These are phyloP conservation scores for Astropecten irregularis DNA, from an alignment of 53 echinoderm and acorn worm species.

Conservation along the genomic window DNA sequence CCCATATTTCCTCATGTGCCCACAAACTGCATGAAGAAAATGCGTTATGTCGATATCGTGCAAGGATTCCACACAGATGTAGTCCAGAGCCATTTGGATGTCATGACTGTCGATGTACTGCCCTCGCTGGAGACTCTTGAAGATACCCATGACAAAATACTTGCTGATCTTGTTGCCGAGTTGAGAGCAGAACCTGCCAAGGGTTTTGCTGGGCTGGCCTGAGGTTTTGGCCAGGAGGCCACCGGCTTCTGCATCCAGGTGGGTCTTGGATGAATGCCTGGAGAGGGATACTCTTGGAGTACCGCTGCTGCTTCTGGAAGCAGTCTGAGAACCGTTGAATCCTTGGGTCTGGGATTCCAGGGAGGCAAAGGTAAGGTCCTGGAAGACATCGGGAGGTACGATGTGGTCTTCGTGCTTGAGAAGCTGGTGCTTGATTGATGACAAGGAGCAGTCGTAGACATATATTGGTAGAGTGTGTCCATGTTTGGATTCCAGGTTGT, in stretches of 20 bases:
- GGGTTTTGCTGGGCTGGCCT: conserved; percentile 61
- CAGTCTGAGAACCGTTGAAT: not conserved
- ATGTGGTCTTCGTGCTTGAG: conserved; percentile 52
- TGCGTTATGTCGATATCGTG: conserved; percentile 93
- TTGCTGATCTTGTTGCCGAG: conserved; percentile 75
- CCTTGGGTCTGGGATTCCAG: conserved; percentile 50
- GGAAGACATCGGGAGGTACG: conserved; percentile 60
- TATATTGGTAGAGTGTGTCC: conserved; percentile 76
- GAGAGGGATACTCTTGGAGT: conserved; percentile 35
- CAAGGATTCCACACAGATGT: conserved; percentile 84
- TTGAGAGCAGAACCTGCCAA: conserved; percentile 67
- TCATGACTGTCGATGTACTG: conserved; percentile 78
- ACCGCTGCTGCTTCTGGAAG: not conserved
- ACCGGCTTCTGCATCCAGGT: not conserved
- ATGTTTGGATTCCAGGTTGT: not conserved
- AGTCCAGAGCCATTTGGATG: conserved; percentile 82
- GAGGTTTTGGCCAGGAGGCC: not conserved
- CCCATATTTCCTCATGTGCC: conserved; percentile 74
- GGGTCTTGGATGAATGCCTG: conserved; percentile 31
- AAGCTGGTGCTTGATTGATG: conserved; percentile 71
- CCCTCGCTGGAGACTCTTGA: conserved; percentile 81
- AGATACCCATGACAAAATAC: conserved; percentile 85
- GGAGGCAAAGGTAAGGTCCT: conserved; percentile 80
- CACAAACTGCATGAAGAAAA: conserved; percentile 87
- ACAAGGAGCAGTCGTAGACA: conserved; percentile 86